Evolutionary conservation across 2,888 invertebrate species (phyloP).

Genomic region (Macaria liturata): DNA sequence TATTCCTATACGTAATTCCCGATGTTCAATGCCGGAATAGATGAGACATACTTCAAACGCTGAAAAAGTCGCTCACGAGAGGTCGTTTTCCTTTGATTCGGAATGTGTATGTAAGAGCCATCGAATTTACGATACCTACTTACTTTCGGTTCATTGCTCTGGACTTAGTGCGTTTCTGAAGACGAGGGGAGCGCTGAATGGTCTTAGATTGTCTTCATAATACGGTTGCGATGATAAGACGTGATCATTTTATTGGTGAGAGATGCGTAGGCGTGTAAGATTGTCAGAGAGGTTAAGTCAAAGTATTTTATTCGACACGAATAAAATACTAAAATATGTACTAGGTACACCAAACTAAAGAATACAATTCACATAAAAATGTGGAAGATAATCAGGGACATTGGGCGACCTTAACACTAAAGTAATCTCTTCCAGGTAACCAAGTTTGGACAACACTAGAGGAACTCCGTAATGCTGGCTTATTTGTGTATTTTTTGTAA

Average conservation of each 20-base stretch:
- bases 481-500: too few species aligned
- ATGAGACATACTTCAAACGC: slow-evolving; percentile 23
- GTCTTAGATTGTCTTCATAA: slow-evolving; percentile 35
- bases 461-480: too few species aligned
- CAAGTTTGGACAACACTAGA: too few species aligned
- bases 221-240: slow-evolving; percentile 31
- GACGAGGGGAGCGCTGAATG: slow-evolving; percentile 21
- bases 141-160: slow-evolving; percentile 27
- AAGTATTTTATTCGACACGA: too few species aligned
- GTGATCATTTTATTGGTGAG: not conserved
- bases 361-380: too few species aligned
- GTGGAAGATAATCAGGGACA: too few species aligned
- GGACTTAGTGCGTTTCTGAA: slow-evolving; percentile 25
- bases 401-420: too few species aligned
- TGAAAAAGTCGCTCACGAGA: slow-evolving; percentile 31
- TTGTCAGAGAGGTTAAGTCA: too few species aligned
- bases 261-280: not conserved
- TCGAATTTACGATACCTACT: slow-evolving; percentile 33
- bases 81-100: slow-evolving; percentile 28
- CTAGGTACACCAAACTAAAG: too few species aligned
- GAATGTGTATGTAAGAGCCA: slow-evolving; percentile 30
- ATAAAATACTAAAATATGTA: too few species aligned
- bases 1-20: slow-evolving; percentile 6
- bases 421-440: too few species aligned
- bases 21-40: slow-evolving; percentile 16